Evolutionary conservation across 2,797 vertebrate species (phyloP), one percentile per base, ranked within the genome.

Genomic region (Hephaestus fuliginosus): DNA sequence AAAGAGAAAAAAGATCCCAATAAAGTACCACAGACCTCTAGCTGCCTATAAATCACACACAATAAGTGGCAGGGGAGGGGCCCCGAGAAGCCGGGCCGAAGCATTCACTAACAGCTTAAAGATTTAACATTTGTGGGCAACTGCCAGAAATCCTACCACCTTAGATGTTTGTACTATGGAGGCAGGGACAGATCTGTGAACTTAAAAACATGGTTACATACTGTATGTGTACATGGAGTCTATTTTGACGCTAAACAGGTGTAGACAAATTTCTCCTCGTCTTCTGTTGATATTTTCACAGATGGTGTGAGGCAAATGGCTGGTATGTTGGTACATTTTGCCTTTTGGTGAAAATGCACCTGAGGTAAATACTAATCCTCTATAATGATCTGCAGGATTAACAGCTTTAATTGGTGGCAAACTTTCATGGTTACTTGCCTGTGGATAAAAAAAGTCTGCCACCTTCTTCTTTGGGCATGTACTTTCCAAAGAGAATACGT

Each of bases 11-110:
- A 89, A 94, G 93, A 95, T 96, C 96, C 96, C 96, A 95, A 96
- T 97, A 95, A 96, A 97, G 96, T 93, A 95, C 92, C 95, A 96
- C 95, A 95, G 96, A 96, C 95, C 96, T 97, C 97, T 92, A 98
- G 96, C 96, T 97, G 96, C 97, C 97, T 98, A 97, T 95, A 95
- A 95, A 97, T 97, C 96, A 98, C 97, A 98, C 95, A 97, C 97
- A 98, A 96, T 96, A 96, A 97, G 96, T 94, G 96, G 97, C 95
- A 93, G 93, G 86, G 96, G 96, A 97, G 96, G 96, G 96, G 96
- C 96, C 96, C 95, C 90, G 95, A 96, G 96, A 90, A 93, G 95
- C 96, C 75, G 88, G 89, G 91, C 88, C 14, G 48, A 89, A 88
- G 85, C 92, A 90, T 90, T 91, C 82, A 95, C 85, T 55, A 62